These are phyloP conservation scores for Sarcoramphus papa DNA, from an alignment of 2,797 vertebrate genomes.

Conservation along the genomic window DNA sequence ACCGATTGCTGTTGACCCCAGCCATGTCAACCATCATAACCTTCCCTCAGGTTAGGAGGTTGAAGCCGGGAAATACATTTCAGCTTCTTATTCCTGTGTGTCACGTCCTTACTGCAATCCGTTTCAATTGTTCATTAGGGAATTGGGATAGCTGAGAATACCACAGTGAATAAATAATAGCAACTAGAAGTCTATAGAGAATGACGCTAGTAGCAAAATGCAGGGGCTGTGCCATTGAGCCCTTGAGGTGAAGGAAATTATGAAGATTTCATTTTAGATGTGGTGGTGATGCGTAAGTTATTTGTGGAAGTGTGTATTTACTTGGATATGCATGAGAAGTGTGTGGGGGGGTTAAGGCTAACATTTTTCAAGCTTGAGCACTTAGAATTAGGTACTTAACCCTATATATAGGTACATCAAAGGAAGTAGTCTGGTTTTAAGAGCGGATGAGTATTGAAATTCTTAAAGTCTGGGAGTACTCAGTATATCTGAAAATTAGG, in stretches of 20 bases:
- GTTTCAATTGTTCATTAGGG: constrained; percentile 54
- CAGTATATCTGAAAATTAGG: neutral
- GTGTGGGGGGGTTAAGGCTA: neutral
- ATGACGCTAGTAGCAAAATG: neutral
- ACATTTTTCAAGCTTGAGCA: neutral
- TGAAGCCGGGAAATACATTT: constrained; percentile 43
- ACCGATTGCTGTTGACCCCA: constrained; percentile 23
- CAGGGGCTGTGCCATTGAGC: neutral
- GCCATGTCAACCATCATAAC: constrained; percentile 41
- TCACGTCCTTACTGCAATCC: constrained; percentile 34
- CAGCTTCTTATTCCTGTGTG: constrained; percentile 46
- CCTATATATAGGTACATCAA: neutral
- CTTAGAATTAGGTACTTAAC: neutral
- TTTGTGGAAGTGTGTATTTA: neutral
- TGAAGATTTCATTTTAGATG: constrained; percentile 10
- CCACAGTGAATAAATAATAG: constrained; percentile 48
- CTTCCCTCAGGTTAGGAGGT: constrained; percentile 38
- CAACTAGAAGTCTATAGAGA: neutral
- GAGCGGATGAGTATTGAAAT: neutral
- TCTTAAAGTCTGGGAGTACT: neutral
- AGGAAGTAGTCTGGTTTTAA: neutral
- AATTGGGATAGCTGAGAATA: constrained; percentile 39
- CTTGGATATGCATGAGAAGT: neutral
- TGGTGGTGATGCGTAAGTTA: neutral
- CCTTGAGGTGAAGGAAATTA: neutral